A percentile compares a stretch with the other conserved stretches of the same genome.
Evolutionary conservation across 1,140 invertebrate genomes (phyloP).

Genomic region (Steinernema feltiae): DNA sequence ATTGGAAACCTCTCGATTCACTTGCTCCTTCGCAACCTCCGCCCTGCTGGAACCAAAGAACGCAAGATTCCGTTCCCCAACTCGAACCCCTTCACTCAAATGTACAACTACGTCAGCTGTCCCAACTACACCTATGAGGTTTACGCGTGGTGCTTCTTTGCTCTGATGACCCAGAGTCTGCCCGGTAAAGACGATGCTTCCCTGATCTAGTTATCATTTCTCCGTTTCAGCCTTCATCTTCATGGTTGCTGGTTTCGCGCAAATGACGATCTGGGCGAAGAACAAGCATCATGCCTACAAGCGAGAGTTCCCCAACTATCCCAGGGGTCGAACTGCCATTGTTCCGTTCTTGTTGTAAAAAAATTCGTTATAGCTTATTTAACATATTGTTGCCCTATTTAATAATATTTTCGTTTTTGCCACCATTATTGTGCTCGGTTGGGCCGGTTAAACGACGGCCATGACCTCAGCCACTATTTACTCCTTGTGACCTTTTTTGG

Average conservation of each 20-base stretch:
- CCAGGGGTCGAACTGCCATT: slow-evolving; percentile 80
- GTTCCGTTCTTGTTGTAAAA: slow-evolving; percentile 84
- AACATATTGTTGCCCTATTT: neutral
- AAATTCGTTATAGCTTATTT: neutral
- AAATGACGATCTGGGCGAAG: slow-evolving; percentile 94
- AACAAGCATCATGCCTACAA: slow-evolving; percentile 90
- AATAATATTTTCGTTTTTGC: neutral
- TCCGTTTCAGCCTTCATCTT: slow-evolving; percentile 81
- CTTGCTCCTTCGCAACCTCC: slow-evolving; percentile 77
- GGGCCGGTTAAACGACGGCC: no score
- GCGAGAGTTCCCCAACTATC: slow-evolving; percentile 93
- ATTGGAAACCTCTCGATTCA: slow-evolving; percentile 81
- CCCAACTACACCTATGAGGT: slow-evolving; percentile 98
- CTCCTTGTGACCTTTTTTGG: no score
- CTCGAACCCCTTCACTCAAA: slow-evolving; percentile 58
- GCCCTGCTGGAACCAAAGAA: slow-evolving; percentile 81
- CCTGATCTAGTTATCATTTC: no score
- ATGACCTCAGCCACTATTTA: no score
- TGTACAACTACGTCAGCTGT: slow-evolving; percentile 89
- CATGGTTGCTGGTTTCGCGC: slow-evolving; percentile 81
- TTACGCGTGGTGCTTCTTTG: slow-evolving; percentile 82
- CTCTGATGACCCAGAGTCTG: slow-evolving; percentile 84
- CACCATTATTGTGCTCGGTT: no score
- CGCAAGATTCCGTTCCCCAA: slow-evolving; percentile 71
- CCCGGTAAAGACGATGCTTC: slow-evolving; percentile 68